Base-by-base conservation (phyloP, 2,797 vertebrate species). In the Oophaga sylvatica region DNA sequence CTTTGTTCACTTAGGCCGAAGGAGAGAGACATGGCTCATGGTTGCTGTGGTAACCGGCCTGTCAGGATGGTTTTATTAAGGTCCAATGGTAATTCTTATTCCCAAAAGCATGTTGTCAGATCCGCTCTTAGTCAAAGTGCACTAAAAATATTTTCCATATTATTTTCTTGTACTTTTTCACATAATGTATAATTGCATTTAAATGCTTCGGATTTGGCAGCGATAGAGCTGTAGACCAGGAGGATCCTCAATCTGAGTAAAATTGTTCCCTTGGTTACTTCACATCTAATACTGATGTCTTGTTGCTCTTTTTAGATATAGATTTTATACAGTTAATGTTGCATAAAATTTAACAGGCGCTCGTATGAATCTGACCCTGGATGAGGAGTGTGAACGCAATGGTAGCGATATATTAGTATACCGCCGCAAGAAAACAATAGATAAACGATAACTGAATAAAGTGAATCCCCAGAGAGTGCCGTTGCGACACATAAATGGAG, bases 31-130 rank as follows among this genome's bases (percentile, higher is more conserved):
- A 89, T 85, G 85, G 83, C 91, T 91, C n/a, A 20, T 63, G 57
- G 96, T 98, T 92, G 95, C 93, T 95, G 95, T 95, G 94, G 95
- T 91, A 96, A 98, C 96, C 1, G 0, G 91, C 92, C 92, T 94
- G 93, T 93, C 92, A 91, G 93, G 90, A 91, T 78, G 82, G 92
- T 93, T 96, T 94, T 93, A 90, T 92, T 94, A 12, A 90, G 91
- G 91, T 93, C 93, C 93, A 92, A 95, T 94, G 94, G 95, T 94
- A 95, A 95, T 95, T 95, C 92, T 91, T 94, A 93, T 94, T 95
- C 93, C 95, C 92, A 90, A 92, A 95, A 93, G 93, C 70, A 76
- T 87, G 83, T 90, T 94, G 93, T 95, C 93, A 93, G 92, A 92
- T 94, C 93, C 5, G 26, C 90, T 95, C 80, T 0, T 6, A 88